A percentile compares a stretch with the other conserved stretches of the same genome.
These are phyloP conservation scores for Gadopsis marmoratus DNA, from an alignment of 2,797 vertebrate genomes.

Conservation along the genomic window DNA sequence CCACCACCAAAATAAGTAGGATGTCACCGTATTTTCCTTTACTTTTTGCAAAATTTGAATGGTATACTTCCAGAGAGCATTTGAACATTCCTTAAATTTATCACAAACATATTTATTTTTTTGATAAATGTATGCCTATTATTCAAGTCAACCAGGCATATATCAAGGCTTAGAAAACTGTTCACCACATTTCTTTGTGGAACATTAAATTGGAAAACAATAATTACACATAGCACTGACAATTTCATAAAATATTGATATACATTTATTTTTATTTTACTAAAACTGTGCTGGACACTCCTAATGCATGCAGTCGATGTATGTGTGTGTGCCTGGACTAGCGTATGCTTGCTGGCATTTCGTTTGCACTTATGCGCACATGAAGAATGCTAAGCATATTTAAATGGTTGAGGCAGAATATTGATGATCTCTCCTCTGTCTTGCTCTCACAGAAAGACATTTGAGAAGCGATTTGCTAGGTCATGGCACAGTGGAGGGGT, in stretches of 20 bases:
- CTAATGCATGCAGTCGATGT: not conserved
- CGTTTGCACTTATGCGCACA: conserved; percentile 1
- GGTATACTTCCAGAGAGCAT: not conserved
- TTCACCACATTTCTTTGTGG: not conserved
- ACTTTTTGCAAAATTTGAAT: not conserved
- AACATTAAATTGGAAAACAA: not conserved
- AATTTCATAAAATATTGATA: not conserved
- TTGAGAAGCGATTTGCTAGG: conserved; percentile 37
- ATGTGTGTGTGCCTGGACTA: not conserved
- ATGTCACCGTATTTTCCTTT: no score
- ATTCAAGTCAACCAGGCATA: not conserved
- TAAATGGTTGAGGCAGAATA: conserved; percentile 36
- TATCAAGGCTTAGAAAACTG: not conserved
- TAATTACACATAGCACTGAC: not conserved
- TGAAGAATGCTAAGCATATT: conserved; percentile 21
- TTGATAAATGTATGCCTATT: no score
- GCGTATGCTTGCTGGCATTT: not conserved
- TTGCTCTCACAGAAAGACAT: conserved; percentile 49
- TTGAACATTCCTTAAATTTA: not conserved
- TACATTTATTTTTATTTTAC: no score
- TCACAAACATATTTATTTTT: no score
- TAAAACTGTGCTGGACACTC: not conserved
- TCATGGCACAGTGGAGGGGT: conserved; percentile 29
- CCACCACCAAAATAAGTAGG: no score
- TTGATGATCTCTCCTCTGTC: conserved; percentile 44